These are phyloP conservation scores for Huso huso DNA, from an alignment of 2,797 vertebrate species.

Conservation along the genomic window DNA sequence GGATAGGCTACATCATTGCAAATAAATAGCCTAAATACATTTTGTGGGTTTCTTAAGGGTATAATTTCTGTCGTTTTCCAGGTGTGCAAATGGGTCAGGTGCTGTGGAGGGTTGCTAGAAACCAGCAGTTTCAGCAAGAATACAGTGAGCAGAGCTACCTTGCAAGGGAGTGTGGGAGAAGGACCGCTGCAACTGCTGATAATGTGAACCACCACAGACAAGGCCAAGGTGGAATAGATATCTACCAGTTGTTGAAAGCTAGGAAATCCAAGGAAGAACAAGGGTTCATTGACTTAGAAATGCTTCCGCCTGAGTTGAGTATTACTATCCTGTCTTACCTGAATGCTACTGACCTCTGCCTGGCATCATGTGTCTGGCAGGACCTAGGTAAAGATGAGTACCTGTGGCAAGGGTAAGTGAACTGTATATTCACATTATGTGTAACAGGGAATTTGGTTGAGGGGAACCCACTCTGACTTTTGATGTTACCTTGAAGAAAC, in stretches of 20 bases:
- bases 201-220: slow-evolving; percentile 48
- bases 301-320: slow-evolving; percentile 90
- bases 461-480: no score
- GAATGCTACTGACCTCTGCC: slow-evolving; percentile 93
- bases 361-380: slow-evolving; percentile 95
- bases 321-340: slow-evolving; percentile 96
- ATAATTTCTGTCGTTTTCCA: slow-evolving; percentile 19
- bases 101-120: slow-evolving; percentile 94
- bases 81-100: slow-evolving; percentile 93
- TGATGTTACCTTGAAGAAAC: no score
- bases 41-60: no score
- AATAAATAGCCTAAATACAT: no score
- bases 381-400: slow-evolving; percentile 91
- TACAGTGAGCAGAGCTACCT: slow-evolving; percentile 70
- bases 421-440: neutral
- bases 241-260: slow-evolving; percentile 82
- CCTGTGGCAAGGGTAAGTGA: slow-evolving; percentile 91
- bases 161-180: slow-evolving; percentile 53
- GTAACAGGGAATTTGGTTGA: neutral
- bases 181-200: slow-evolving; percentile 33
- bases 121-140: slow-evolving; percentile 87
- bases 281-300: slow-evolving; percentile 91
- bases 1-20: no score
- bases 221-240: slow-evolving; percentile 68
- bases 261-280: slow-evolving; percentile 74